A percentile compares a stretch with the other conserved stretches of the same genome.
Conservation (phyloP, 2,888 invertebrate genomes). For the Synanthedon myopaeformis region DNA sequence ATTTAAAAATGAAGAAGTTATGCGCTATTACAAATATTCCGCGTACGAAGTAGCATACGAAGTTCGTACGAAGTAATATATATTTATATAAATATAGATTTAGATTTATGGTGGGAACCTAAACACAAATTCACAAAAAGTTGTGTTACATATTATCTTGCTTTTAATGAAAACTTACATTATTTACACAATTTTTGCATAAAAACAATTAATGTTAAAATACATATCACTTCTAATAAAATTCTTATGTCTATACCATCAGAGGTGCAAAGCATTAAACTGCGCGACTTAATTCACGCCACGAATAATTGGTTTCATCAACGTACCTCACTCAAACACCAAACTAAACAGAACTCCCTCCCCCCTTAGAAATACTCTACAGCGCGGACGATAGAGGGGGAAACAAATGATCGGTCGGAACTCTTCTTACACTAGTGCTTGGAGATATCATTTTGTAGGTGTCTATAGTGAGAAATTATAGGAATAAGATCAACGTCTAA, state of each 20-base stretch:
- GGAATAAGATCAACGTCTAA: constrained; percentile 34
- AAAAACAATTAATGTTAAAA: too few species aligned
- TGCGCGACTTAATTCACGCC: constrained; percentile 45
- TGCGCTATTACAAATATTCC: too few species aligned
- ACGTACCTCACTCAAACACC: constrained; percentile 20
- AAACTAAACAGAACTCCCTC: constrained; percentile 7
- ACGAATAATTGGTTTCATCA: constrained; percentile 54
- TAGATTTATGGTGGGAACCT: too few species aligned
- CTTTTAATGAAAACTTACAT: too few species aligned
- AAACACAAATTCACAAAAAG: too few species aligned
- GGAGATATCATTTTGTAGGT: constrained; percentile 3
- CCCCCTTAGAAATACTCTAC: background rate
- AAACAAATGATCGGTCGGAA: constrained; percentile 5
- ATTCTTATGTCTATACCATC: background rate
- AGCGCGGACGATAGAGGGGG: background rate
- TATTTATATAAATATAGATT: too few species aligned
- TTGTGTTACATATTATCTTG: too few species aligned
- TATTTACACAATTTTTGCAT: too few species aligned
- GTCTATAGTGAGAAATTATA: constrained; percentile 20
- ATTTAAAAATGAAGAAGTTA: too few species aligned
- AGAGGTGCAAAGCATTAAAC: constrained; percentile 21
- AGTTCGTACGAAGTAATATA: too few species aligned
- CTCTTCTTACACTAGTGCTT: constrained; percentile 14
- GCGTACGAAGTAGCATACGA: too few species aligned
- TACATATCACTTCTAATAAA: too few species aligned